A percentile compares a stretch with the other conserved stretches of the same genome.
Conservation (phyloP, 2,888 invertebrate species). For the Tenodera sinensis region DNA sequence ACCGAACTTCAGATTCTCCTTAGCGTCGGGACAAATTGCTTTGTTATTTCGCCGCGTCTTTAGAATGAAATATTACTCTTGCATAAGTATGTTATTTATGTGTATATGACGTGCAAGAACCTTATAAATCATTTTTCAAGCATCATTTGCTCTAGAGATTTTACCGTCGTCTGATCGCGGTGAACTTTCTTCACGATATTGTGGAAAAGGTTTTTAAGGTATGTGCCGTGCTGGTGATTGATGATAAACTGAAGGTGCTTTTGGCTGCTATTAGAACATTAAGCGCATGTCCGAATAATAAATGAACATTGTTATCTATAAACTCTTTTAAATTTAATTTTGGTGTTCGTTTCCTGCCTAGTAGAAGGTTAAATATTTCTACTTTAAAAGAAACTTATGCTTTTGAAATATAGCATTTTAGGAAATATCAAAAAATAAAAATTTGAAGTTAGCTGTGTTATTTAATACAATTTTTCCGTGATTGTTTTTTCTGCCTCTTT, state of each 20-base stretch:
- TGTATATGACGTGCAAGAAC: neutral
- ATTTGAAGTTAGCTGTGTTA: no score
- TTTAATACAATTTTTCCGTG: no score
- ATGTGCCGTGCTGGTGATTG: neutral
- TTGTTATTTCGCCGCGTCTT: neutral
- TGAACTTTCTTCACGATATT: neutral
- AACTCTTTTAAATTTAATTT: no score
- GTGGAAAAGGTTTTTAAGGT: neutral
- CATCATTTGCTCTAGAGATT: neutral
- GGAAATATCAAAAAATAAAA: no score
- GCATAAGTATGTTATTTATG: neutral
- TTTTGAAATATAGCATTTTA: no score
- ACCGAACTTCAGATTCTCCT: neutral
- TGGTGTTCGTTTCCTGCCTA: no score
- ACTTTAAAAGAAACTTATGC: no score
- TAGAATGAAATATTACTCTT: neutral
- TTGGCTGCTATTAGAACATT: neutral
- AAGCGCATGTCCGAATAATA: no score
- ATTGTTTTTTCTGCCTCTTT: no score
- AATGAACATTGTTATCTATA: no score
- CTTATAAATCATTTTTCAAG: neutral
- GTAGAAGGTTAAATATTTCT: no score
- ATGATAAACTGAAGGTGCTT: neutral
- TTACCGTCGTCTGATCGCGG: neutral
- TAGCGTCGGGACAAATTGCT: neutral